Conservation (phyloP, 2,797 vertebrate species). For the Typhlichthys subterraneus region DNA sequence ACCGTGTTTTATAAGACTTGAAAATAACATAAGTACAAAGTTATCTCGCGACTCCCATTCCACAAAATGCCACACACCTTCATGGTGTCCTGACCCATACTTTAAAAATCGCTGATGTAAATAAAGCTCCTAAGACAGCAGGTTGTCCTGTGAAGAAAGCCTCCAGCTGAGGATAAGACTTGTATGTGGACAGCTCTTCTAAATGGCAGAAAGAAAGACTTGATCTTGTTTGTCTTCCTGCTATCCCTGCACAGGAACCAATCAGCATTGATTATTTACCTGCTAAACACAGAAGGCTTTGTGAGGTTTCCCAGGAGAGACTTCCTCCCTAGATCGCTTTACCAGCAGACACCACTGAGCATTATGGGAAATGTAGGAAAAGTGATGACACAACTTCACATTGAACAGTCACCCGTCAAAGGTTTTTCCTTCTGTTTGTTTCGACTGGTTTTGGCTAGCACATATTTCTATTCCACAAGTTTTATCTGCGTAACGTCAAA, state of each 20-base stretch:
- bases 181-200: conserved; percentile 38
- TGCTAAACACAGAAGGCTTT: conserved; percentile 58
- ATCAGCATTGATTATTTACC: conserved; percentile 69
- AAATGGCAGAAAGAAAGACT: conserved; percentile 46
- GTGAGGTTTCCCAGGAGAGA: conserved; percentile 46
- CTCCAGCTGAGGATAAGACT: conserved; percentile 37
- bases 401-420: conserved; percentile 23
- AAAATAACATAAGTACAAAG: too few species aligned
- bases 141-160: conserved; percentile 19
- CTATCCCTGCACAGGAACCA: conserved; percentile 52
- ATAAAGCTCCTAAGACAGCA: conserved; percentile 17
- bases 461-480: conserved; percentile 23
- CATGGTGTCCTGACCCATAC: too few species aligned
- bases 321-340: conserved; percentile 42
- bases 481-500: background rate
- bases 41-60: too few species aligned
- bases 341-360: conserved; percentile 32
- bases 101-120: conserved; percentile 4
- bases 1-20: too few species aligned
- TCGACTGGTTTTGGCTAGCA: conserved; percentile 47
- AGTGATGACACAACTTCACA: conserved; percentile 41
- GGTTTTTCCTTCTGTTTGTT: conserved; percentile 25
- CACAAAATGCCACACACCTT: too few species aligned
- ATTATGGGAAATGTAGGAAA: conserved; percentile 14
- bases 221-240: conserved; percentile 68